phyloP scores from a whole-genome alignment of 92 coral and sea anemone genomes.

The Phenganax subtilis region DNA sequence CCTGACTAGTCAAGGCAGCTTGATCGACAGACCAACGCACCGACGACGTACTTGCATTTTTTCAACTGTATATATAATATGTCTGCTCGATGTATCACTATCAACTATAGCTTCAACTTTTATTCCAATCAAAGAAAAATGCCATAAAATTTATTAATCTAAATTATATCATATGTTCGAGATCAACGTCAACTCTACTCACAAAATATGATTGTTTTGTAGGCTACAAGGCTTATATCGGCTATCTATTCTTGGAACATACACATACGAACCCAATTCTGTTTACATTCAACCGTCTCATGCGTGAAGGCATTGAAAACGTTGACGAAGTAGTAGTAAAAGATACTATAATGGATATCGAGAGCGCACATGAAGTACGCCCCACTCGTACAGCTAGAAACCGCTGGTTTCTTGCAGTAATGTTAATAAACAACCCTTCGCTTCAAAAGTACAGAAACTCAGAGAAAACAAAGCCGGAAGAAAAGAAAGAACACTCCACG shows the following conservation, averaged over 20 bases:
- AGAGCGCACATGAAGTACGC: neutral
- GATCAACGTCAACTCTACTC: no score
- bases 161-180: neutral
- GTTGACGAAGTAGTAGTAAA: neutral
- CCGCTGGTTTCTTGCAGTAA: constrained; percentile 54
- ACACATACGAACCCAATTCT: constrained; percentile 79
- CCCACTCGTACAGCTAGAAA: constrained; percentile 40
- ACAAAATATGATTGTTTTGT: neutral
- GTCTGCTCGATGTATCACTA: no score
- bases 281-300: constrained; percentile 66
- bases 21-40: no score
- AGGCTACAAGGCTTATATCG: constrained; percentile 80
- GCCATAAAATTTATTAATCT: neutral
- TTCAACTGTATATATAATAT: no score
- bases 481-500: no score
- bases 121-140: no score
- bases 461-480: no score
- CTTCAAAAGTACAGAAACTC: no score
- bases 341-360: neutral
- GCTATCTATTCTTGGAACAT: constrained; percentile 75
- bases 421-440: neutral
- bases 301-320: constrained; percentile 18
- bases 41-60: no score
- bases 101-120: no score
- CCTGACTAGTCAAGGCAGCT: neutral